Evolutionary conservation across 2,797 vertebrate species (phyloP).

Genomic region (Helicolenus hilgendorfi): DNA sequence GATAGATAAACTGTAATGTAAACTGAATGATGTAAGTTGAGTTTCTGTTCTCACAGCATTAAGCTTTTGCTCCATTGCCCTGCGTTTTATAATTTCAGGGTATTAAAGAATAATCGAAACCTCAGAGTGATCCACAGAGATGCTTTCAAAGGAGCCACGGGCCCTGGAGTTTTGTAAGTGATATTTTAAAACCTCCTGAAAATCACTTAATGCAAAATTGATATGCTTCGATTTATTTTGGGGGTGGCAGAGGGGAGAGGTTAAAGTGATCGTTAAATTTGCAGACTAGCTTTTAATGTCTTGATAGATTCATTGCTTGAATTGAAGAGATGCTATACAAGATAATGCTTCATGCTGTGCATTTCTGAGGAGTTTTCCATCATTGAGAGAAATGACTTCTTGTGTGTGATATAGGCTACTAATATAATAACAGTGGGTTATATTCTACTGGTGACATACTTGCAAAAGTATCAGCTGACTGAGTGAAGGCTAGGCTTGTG

Average conservation of each 20-base stretch:
- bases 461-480: not conserved
- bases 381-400: not conserved
- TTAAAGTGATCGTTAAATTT: not conserved
- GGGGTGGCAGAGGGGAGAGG: too few relatives aligned
- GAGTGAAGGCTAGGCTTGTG: not conserved
- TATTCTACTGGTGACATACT: not conserved
- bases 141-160: conserved; percentile 90
- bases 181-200: not conserved
- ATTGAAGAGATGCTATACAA: not conserved
- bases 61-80: not conserved
- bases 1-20: conserved; percentile 91
- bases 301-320: not conserved
- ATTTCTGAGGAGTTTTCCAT: not conserved
- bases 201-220: not conserved
- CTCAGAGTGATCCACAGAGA: conserved; percentile 91
- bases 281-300: not conserved
- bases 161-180: conserved; percentile 92
- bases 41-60: not conserved
- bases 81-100: conserved; percentile 77
- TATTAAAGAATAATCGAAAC: conserved; percentile 92
- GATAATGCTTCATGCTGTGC: not conserved
- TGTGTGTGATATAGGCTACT: not conserved
- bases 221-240: not conserved
- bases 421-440: not conserved
- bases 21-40: not conserved